Conservation (phyloP, 2,797 vertebrate species). For the Champsocephalus gunnari region DNA sequence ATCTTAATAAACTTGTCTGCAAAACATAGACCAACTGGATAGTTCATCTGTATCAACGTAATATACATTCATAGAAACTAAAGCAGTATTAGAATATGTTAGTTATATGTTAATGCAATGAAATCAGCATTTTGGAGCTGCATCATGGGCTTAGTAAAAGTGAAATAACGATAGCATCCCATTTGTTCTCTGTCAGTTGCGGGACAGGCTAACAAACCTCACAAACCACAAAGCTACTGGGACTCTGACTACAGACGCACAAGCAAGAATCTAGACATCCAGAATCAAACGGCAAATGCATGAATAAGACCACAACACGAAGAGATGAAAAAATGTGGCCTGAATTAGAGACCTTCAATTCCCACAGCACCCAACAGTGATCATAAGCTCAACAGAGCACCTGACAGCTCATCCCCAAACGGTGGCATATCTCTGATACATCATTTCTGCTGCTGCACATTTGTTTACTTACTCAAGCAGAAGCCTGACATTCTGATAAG, state of each 20-base stretch:
- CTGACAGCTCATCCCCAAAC: constrained; percentile 77
- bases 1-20: neutral
- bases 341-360: constrained; percentile 72
- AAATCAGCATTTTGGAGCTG: neutral
- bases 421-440: constrained; percentile 77
- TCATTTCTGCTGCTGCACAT: constrained; percentile 73
- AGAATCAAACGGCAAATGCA: constrained; percentile 32
- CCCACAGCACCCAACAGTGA: constrained; percentile 72
- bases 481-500: constrained; percentile 78
- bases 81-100: neutral
- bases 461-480: constrained; percentile 82
- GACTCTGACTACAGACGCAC: neutral
- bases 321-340: constrained; percentile 44
- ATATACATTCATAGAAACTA: neutral
- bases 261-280: constrained; percentile 16
- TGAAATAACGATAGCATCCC: neutral
- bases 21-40: neutral
- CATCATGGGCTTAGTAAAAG: neutral
- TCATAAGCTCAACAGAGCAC: constrained; percentile 81
- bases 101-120: neutral
- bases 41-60: neutral
- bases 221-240: constrained; percentile 1
- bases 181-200: neutral
- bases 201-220: constrained; percentile 7
- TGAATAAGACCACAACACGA: constrained; percentile 29